phyloP scores from a whole-genome alignment of 2,797 vertebrate genomes.

The Phataginus tricuspis region DNA sequence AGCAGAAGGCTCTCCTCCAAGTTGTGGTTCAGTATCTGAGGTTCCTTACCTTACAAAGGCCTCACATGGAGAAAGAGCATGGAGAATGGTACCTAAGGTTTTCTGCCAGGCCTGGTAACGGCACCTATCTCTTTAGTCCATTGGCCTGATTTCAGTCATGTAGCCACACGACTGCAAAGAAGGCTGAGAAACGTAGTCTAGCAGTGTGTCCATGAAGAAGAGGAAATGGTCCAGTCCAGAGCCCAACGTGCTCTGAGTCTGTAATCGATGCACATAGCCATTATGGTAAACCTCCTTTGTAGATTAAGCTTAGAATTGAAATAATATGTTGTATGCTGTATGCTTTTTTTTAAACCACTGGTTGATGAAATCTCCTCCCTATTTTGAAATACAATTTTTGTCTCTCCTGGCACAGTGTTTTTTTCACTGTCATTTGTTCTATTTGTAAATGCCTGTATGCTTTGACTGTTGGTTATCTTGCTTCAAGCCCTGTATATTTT shows the following conservation, averaged over 20 bases:
- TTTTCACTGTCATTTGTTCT: constrained; percentile 13
- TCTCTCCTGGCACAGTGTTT: not conserved
- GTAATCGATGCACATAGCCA: not conserved
- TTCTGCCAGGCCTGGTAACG: not conserved
- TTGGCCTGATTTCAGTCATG: not conserved
- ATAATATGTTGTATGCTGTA: not conserved
- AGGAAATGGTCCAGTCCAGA: not conserved
- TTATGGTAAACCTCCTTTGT: not conserved
- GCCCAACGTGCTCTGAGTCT: not conserved
- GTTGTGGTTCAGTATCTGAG: not conserved
- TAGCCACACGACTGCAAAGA: not conserved
- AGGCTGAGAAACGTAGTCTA: not conserved
- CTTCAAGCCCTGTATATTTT: constrained; percentile 33
- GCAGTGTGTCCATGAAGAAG: not conserved
- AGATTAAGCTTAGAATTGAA: not conserved
- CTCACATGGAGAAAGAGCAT: not conserved
- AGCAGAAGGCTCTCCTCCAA: not conserved
- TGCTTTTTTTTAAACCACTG: not conserved
- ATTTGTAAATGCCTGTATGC: constrained; percentile 10
- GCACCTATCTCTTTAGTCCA: not conserved
- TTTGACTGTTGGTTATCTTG: constrained; percentile 24
- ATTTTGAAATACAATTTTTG: constrained; percentile 16
- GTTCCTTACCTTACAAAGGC: not conserved
- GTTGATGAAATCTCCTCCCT: not conserved
- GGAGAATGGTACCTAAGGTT: not conserved